Evolutionary conservation across 2,113 vertebrate species (phyloP), one percentile per base, ranked within the genome.

Genomic region (Vidua macroura): DNA sequence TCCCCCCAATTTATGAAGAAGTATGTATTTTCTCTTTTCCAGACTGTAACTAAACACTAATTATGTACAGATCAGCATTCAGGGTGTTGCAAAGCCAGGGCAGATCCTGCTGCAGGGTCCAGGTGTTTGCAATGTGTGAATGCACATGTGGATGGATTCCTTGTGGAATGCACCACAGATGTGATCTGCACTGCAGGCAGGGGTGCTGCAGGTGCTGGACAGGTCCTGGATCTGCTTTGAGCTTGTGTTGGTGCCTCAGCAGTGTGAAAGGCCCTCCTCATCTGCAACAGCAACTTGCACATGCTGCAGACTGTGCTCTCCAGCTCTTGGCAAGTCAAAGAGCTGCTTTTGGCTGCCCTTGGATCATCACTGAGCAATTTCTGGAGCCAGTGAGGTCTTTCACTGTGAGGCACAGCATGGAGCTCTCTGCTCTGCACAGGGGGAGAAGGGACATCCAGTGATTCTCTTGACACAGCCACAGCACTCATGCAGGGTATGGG

Each of bases 401-500:
- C 14, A 2, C 35, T 72, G 19, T 15, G 15, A n/a, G 5, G 3
- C 39, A 48, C 11, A 7, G 35, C 3, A 0, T 4, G 67, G 70
- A 77, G 48, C 39, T 89, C 75, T 74, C 70, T 74, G 70, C 25
- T 55, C 37, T 86, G 44, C 35, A 55, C 4, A 20, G 53, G 63
- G 22, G n/a, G 64, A 83, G 35, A 68, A 22, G 37, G 14, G 4
- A 15, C 52, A 28, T 68, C 63, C 66, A 37, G 48, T 4, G n/a
- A 31, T 58, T 68, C 69, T 64, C 56, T 39, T 3, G 3, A 52
- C 8, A 13, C 14, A 76, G 22, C 20, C 30, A 37, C 28, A 27
- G 21, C 2, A 2, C 23, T 66, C 17, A 2, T 2, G 3, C 1
- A 1, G 46, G 31, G 14, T 1, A 0, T 48, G n/a, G 60, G 31